Conservation (phyloP, 2,113 vertebrate genomes). For the Columba livia region DNA sequence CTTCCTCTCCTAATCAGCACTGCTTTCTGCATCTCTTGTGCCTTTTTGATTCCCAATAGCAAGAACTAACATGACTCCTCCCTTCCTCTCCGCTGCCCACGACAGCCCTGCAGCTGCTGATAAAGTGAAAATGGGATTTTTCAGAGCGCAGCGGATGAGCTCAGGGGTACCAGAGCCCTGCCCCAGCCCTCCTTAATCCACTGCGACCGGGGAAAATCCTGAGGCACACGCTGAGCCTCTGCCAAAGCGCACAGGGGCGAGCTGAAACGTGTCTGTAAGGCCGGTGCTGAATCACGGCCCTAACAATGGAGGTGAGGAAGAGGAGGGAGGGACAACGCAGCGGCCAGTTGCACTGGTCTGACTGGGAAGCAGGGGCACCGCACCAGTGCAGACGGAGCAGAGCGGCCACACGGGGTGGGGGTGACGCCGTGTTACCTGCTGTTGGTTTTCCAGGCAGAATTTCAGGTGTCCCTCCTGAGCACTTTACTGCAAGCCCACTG, state of each 20-base stretch:
- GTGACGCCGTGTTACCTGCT: accelerated
- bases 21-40: neutral
- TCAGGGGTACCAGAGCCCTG: neutral
- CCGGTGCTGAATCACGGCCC: neutral
- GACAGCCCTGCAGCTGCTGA: neutral
- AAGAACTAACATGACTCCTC: neutral
- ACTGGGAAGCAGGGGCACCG: neutral
- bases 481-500: accelerated
- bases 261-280: neutral
- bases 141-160: neutral
- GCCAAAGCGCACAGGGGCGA: neutral
- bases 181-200: neutral
- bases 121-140: neutral
- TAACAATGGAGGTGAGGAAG: neutral
- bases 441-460: neutral
- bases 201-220: neutral
- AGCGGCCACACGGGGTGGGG: accelerated
- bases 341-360: neutral
- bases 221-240: neutral
- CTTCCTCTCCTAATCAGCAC: neutral
- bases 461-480: neutral
- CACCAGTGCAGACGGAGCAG: accelerated
- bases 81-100: neutral
- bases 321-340: neutral
- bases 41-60: neutral